Evolutionary conservation across 2,113 vertebrate genomes (phyloP).

Genomic region (Phrynosoma platyrhinos): DNA sequence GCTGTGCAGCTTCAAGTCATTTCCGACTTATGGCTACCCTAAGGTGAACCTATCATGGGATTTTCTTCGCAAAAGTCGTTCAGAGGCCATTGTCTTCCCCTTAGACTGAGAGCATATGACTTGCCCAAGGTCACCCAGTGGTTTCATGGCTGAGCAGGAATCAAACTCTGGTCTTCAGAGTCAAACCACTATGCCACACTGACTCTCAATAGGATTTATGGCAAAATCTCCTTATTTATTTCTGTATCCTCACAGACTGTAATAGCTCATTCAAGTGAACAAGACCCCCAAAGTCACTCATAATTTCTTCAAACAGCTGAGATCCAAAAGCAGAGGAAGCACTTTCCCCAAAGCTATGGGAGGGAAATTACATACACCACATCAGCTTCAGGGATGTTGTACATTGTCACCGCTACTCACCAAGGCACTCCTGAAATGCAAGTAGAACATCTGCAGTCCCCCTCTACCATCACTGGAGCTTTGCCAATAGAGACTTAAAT

Average conservation of each 20-base stretch:
- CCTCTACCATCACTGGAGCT: not conserved
- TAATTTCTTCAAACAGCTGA: not conserved
- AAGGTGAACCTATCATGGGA: too few species aligned
- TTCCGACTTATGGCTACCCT: too few species aligned
- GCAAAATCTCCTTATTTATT: not conserved
- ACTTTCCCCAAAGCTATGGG: not conserved
- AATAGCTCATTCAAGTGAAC: not conserved
- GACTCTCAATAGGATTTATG: not conserved
- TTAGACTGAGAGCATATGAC: too few species aligned
- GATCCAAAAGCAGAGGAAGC: not conserved
- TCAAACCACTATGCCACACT: too few species aligned
- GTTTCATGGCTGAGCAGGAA: too few species aligned
- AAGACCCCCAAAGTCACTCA: slow-evolving; percentile 15
- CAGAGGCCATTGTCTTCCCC: too few species aligned
- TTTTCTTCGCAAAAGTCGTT: too few species aligned
- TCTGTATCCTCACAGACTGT: accelerated
- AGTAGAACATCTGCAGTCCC: not conserved
- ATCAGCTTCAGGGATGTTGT: not conserved
- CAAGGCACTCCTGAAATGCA: not conserved
- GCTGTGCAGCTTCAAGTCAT: too few species aligned
- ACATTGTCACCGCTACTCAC: not conserved
- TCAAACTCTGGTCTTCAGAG: too few species aligned
- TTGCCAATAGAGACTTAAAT: too few species aligned
- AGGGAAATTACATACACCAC: not conserved
- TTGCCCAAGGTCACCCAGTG: too few species aligned